Evolutionary conservation across 2,797 vertebrate genomes (phyloP).

Genomic region (Capromys pilorides): DNA sequence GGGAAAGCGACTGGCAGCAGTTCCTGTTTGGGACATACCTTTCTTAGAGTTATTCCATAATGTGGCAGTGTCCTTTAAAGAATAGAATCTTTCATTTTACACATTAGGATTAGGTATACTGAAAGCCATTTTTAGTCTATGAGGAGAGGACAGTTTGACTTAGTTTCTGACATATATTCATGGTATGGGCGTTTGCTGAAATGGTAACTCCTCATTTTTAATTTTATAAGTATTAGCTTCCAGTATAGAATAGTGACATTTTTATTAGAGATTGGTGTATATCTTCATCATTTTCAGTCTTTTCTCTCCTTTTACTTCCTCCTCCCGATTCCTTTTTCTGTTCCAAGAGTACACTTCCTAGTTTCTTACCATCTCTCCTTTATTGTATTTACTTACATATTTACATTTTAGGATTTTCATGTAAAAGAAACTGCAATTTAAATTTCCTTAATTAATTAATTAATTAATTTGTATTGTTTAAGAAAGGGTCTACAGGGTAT

Average conservation of each 20-base stretch:
- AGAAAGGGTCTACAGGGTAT: too few species aligned
- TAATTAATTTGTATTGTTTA: too few species aligned
- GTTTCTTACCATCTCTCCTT: not conserved
- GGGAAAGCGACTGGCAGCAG: not conserved
- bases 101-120: not conserved
- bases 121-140: not conserved
- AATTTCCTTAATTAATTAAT: not conserved
- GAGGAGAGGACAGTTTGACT: not conserved
- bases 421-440: not conserved
- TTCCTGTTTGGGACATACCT: not conserved
- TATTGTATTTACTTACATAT: not conserved
- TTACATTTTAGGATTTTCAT: not conserved
- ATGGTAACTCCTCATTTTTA: not conserved
- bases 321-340: not conserved
- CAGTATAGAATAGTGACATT: not conserved
- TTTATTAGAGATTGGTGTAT: not conserved
- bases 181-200: not conserved
- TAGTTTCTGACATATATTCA: not conserved
- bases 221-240: not conserved
- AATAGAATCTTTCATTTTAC: constrained; percentile 7
- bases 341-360: not conserved
- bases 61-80: not conserved
- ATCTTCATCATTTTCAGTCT: not conserved
- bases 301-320: not conserved
- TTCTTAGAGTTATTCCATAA: not conserved